Evolutionary conservation across 2,888 invertebrate species (phyloP), one percentile per base, ranked within the genome.

Genomic region (Synanthedon formicaeformis): DNA sequence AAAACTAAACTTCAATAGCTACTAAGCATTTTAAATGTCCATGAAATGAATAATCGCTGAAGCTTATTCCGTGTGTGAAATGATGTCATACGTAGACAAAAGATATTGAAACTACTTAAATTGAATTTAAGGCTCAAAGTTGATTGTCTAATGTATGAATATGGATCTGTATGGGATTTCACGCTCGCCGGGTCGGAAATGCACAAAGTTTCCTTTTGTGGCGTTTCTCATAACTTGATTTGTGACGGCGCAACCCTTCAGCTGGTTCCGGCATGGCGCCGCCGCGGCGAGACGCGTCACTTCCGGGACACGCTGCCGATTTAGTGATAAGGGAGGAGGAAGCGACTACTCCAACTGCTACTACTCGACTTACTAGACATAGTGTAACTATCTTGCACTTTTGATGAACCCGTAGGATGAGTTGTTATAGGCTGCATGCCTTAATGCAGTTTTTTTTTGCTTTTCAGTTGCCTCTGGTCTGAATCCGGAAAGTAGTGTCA

Each of bases 171-270:
- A 72, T 69, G 69, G 74, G 79, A 84, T 86, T 84, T 84, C 80
- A 85, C 78, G 83, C 81, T 83, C 75, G 80, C 64, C 74, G 76
- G 73, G 64, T 76, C 81, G 84, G 87, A 87, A 85, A 85, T 85
- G 84, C 85, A 81, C 81, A 79, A 85, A 87, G 85, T 86, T 86
- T 87, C 86, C 86, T 86, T 82, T 85, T 86, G 86, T 86, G 85
- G 85, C 78, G 75, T 78, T 78, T 80, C 79, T 83, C 83, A 83
- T 86, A 87, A 87, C 78, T 87, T 86, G 86, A 87, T 87, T 87
- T 87, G 87, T 85, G 84, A 83, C 81, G 73, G 76, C 74, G 73
- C 84, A 86, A 86, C 87, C 87, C 86, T 87, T 86, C 83, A 80
- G 76, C 63, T 62, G 62, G 72, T 77, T 81, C 83, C 85, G 83